Evolutionary conservation across 2,113 vertebrate genomes (phyloP), one percentile per base, ranked within the genome.

Genomic region (Talpa occidentalis): DNA sequence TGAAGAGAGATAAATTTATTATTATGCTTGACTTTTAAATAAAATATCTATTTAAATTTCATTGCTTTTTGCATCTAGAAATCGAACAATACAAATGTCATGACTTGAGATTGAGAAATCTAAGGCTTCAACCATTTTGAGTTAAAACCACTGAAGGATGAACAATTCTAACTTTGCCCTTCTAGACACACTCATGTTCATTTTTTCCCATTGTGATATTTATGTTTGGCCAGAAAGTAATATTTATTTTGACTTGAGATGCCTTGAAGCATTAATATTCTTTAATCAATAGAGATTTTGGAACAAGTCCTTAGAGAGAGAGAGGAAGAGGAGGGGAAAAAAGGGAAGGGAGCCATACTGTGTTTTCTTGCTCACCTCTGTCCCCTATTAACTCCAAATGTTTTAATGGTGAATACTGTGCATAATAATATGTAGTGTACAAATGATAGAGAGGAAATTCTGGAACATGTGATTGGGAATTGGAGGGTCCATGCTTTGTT

Each of bases 171-270:
- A 2, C 1, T 78, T 67, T 54, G 12, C 9, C 82, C 5, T 32
- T 88, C 0, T 0, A 0, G 21, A 12, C 0, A 3, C 0, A 1
- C 1, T 80, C 80, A 37, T 24, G 26, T 17, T 59, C 47, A 78
- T 0, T 32, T 0, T 54, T 37, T 76, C 24, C 24, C 6, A 19
- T 4, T 28, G 40, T 73, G 47, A 47, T 88, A 80, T 90, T 92
- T 84, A 73, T 79, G 44, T 79, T 88, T 60, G 26, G 10, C 84
- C 86, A 62, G 67, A 89, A 94, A 90, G 21, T 56, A 72, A 67
- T 28, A 76, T 83, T 87, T 93, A 60, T 56, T 96, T 86, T 88
- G 28, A 86, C 84, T 59, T 90, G 70, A 83, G 42, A 70, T 85
- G 28, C 19, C 37, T 79, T 92, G 30, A 37, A 22, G 10, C 4